Evolutionary conservation across 2,888 invertebrate species (phyloP).

Genomic region (Hydropsyche betteni): DNA sequence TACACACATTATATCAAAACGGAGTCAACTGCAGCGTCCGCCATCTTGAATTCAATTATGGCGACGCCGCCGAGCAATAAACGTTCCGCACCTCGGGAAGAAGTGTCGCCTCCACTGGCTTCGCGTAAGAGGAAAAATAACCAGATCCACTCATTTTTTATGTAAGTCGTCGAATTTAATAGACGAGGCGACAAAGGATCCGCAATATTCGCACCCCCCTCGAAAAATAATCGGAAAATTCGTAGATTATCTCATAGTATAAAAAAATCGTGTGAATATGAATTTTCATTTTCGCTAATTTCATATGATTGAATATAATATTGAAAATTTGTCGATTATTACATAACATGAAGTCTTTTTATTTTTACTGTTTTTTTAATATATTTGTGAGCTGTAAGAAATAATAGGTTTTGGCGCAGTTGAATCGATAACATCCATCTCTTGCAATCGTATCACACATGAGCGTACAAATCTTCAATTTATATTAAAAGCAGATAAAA

Average conservation of each 20-base stretch:
- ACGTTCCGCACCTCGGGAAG: constrained; percentile 44
- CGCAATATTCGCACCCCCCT: neutral
- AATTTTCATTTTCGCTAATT: too few relatives aligned
- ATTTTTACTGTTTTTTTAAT: too few relatives aligned
- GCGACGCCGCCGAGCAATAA: constrained; percentile 47
- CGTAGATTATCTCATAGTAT: too few relatives aligned
- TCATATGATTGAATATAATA: too few relatives aligned
- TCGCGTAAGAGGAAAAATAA: constrained; percentile 36
- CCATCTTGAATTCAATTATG: constrained; percentile 52
- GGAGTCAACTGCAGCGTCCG: constrained; percentile 51
- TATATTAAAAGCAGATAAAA: constrained; percentile 50
- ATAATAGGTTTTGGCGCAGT: too few relatives aligned
- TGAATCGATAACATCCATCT: constrained; percentile 28
- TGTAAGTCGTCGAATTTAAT: constrained; percentile 18
- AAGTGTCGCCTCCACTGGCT: constrained; percentile 16
- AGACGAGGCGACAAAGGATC: constrained; percentile 8
- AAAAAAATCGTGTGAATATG: too few relatives aligned
- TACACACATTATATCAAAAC: constrained; percentile 50
- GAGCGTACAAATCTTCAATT: constrained; percentile 51
- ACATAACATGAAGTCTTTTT: too few relatives aligned
- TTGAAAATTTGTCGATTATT: too few relatives aligned
- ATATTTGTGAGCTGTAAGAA: too few relatives aligned
- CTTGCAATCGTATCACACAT: constrained; percentile 48
- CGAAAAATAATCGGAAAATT: too few relatives aligned
- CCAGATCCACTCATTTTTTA: constrained; percentile 41